These are phyloP conservation scores for Nymphicus hollandicus DNA, from an alignment of 2,113 vertebrate species.

Conservation along the genomic window DNA sequence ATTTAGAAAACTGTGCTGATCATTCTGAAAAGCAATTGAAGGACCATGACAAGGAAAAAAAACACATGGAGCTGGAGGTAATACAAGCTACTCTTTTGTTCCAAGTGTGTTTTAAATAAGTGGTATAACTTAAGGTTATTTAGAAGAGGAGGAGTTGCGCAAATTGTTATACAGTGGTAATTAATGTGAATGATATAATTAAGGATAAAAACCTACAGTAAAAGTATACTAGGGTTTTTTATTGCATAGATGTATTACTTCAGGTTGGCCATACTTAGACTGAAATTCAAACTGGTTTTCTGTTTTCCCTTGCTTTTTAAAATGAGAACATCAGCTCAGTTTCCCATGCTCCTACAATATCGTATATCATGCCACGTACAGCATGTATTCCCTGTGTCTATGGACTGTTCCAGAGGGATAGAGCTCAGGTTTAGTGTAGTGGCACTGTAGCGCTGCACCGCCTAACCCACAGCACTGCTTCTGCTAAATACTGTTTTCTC, in stretches of 20 bases:
- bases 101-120: not conserved
- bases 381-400: not conserved
- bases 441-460: not conserved
- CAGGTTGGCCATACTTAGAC: not conserved
- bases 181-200: not conserved
- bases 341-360: not conserved
- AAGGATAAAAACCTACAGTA: not conserved
- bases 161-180: not conserved
- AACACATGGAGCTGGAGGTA: constrained; percentile 72
- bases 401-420: not conserved
- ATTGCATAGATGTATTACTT: not conserved
- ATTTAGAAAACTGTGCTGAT: not conserved
- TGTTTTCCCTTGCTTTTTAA: not conserved
- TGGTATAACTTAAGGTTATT: not conserved
- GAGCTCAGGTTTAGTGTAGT: not conserved
- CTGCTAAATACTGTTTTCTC: not conserved
- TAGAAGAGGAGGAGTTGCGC: not conserved
- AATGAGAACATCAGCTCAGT: not conserved
- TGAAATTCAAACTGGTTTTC: not conserved
- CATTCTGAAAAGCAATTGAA: constrained; percentile 18
- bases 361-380: not conserved
- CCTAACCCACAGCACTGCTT: not conserved
- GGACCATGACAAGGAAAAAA: constrained; percentile 55
- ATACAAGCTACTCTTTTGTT: constrained; percentile 6
- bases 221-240: not conserved